Base-by-base conservation (phyloP, 2,113 vertebrate species). In the Oncorhynchus masou region DNA sequence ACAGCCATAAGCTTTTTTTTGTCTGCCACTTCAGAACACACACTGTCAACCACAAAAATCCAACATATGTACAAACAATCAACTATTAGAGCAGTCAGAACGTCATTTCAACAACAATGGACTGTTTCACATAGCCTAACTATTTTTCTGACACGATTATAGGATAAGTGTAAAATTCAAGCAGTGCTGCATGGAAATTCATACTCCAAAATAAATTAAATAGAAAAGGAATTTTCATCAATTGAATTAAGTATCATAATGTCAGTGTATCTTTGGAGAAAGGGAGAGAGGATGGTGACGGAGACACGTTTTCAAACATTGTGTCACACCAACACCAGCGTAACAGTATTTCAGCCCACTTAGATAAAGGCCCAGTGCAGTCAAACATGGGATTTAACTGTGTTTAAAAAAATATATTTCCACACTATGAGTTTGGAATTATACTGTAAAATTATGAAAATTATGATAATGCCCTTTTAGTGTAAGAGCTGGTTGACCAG, bases 211-310 rank as follows among this genome's bases (percentile, higher is more conserved):
- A 93, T 92, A 93, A 93, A 91, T 91, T 88, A 90, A 54, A 85
- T 85, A 82, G 78, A 81, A 85, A 83, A 81, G 71, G 85, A 87
- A 70, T 83, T 88, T 84, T 78, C 80, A 83, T 78, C 79, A 83
- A 73, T 91, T 54, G 75, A 70, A 84, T 86, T 70, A 82, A 74
- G 81, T 85, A 62, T 45, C 39, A 45, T 84, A 85, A 90, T 87
- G 83, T 92, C 92, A 92, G 92, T 94, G 92, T 91, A 89, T 92
- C 85, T 92, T 91, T 91, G 85, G 91, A 91, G 86, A 90, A 85
- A 90, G 85, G 90, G 87, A 91, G 90, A 91, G 90, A 90, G 87
- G 89, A 89, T 64, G 82, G 84, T 84, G 87, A 90, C 84, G 88
- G 73, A 84, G 86, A 89, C 86, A 88, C 88, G 1, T 86, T 81